Evolutionary conservation across 2,797 vertebrate genomes (phyloP), one percentile per base, ranked within the genome.

Genomic region (Tympanoctomys barrerae): DNA sequence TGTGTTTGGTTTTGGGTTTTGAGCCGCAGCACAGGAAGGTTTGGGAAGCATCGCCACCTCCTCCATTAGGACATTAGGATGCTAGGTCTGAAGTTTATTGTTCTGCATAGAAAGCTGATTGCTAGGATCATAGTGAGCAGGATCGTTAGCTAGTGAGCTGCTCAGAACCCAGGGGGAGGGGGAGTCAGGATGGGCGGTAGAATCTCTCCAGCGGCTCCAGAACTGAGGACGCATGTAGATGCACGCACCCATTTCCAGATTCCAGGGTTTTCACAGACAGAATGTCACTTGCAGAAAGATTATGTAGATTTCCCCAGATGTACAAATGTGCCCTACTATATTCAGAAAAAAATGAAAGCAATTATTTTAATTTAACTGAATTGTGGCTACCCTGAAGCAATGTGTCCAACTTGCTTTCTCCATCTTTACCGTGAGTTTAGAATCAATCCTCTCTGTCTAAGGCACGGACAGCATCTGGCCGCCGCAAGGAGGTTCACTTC

Each of bases 241-340:
- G 24, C 80, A 73, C 68, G 93, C 49, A 10, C 12, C 87, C 87
- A 90, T 97, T 96, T 96, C 64, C 93, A 93, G 80, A 90, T 36
- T 82, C 87, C 82, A 92, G 66, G 83, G 86, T 75, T 95, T 94
- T 94, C 75, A 80, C 33, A 90, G 89, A 83, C 52, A 95, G 91
- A 97, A 96, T 96, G 86, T 92, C 89, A 97, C 89, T 91, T 94
- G 93, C 89, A 94, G 86, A 96, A 95, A 91, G 75, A 86, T 96
- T 91, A 96, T 93, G 81, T 64, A 87, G 88, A 97, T 97, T 96
- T 97, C 39, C 59, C 57, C 79, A 93, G 91, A 91, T 75, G 93
- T 46, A 68, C 33, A 87, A 96, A 96, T 94, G 64, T 84, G 57
- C n/a, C 68, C 78, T 89, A 19, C 96, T 88, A 80, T 96, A 78